These are phyloP conservation scores for Drosophila quinaria DNA, from an alignment of 2,888 invertebrate genomes.

Conservation along the genomic window DNA sequence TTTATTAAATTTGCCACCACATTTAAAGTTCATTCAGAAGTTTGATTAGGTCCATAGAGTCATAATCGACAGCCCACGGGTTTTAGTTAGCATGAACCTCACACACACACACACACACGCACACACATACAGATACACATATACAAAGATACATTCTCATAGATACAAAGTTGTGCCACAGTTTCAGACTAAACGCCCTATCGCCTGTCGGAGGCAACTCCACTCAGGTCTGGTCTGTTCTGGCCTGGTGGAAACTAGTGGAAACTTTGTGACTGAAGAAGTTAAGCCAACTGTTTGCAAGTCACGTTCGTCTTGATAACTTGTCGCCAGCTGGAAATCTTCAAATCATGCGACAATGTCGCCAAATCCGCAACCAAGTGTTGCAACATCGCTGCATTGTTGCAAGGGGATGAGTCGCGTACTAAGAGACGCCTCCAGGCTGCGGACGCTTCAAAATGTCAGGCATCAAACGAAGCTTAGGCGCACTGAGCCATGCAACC, in stretches of 20 bases:
- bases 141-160: neutral
- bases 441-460: conserved; percentile 49
- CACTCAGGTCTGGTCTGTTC: neutral
- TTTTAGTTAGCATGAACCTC: conserved; percentile 17
- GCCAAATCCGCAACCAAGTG: conserved; percentile 76
- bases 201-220: conserved; percentile 39
- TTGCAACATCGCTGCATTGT: conserved; percentile 67
- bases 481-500: conserved; percentile 69
- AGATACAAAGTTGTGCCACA: conserved; percentile 36
- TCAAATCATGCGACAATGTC: conserved; percentile 75
- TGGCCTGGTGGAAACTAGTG: conserved; percentile 6
- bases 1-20: conserved; percentile 1
- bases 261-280: conserved; percentile 36
- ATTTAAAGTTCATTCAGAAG: conserved; percentile 29
- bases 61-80: conserved; percentile 24
- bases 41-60: conserved; percentile 42
- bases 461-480: conserved; percentile 70
- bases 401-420: conserved; percentile 29
- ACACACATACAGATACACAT: neutral
- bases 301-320: conserved; percentile 81
- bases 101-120: neutral
- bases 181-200: conserved; percentile 52
- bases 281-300: conserved; percentile 77
- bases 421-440: conserved; percentile 38
- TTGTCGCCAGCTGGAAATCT: conserved; percentile 80